Percentiles rank a stretch among this genome's conserved stretches.
Evolutionary conservation across 1,140 invertebrate species (phyloP).

Genomic region (Acarapis woodi): DNA sequence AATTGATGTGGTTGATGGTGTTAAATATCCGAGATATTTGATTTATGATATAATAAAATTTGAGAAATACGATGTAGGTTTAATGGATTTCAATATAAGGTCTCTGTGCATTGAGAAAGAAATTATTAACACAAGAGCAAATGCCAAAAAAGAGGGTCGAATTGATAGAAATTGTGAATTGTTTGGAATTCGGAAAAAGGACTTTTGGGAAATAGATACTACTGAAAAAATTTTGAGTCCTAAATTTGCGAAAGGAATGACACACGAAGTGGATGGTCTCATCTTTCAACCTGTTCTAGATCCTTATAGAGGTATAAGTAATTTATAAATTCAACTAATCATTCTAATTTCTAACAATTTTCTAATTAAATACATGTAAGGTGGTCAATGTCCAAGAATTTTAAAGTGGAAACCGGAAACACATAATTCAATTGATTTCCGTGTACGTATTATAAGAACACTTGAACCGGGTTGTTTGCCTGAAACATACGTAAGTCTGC

Average conservation of each 20-base stretch:
- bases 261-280: conserved; percentile 85
- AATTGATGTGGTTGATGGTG: conserved; percentile 37
- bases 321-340: no score
- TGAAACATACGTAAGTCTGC: conserved; percentile 13
- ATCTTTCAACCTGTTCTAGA: conserved; percentile 80
- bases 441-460: conserved; percentile 43
- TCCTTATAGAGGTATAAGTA: no score
- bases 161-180: conserved; percentile 49
- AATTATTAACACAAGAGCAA: conserved; percentile 32
- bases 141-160: conserved; percentile 38
- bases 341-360: conserved; percentile 34
- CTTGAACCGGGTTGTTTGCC: conserved; percentile 29
- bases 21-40: conserved; percentile 50
- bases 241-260: conserved; percentile 50
- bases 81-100: conserved; percentile 42
- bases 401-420: conserved; percentile 90
- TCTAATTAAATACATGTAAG: no score
- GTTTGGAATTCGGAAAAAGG: conserved; percentile 54
- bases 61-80: conserved; percentile 43
- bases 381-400: conserved; percentile 47
- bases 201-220: conserved; percentile 52
- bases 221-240: conserved; percentile 39
- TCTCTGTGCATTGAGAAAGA: conserved; percentile 38
- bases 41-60: conserved; percentile 81
- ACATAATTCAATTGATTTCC: conserved; percentile 86